phyloP scores from a whole-genome alignment of 2,797 vertebrate species.

The Arnoldichthys spilopterus region DNA sequence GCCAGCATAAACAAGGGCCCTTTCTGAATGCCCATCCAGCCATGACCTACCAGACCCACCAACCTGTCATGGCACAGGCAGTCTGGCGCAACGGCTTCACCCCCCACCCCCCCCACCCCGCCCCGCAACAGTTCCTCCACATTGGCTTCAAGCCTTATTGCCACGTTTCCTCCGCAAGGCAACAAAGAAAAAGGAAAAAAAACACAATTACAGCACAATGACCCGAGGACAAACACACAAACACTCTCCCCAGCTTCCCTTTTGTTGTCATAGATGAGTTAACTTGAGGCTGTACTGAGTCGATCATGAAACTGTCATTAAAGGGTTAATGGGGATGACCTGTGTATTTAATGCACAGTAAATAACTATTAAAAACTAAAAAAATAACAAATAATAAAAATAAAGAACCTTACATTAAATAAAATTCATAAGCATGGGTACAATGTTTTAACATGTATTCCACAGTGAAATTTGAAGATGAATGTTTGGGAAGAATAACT shows the following conservation, averaged over 20 bases:
- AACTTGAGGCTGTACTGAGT: conserved; percentile 7
- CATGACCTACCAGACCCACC: conserved; percentile 74
- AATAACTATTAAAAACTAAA: neutral
- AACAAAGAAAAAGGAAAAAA: conserved; percentile 67
- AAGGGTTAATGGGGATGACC: conserved; percentile 45
- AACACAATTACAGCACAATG: conserved; percentile 71
- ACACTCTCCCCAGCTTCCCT: conserved; percentile 58
- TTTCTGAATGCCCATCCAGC: conserved; percentile 78
- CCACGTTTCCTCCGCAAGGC: conserved; percentile 70
- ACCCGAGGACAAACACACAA: conserved; percentile 72
- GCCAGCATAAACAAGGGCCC: conserved; percentile 76
- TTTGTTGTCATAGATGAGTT: conserved; percentile 33
- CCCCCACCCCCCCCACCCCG: conserved; percentile 44
- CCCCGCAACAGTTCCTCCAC: conserved; percentile 70
- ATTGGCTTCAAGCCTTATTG: conserved; percentile 71
- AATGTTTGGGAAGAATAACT: too few species aligned
- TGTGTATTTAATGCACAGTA: conserved; percentile 12
- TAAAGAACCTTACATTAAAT: neutral
- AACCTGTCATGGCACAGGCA: conserved; percentile 68
- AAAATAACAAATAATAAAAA: neutral
- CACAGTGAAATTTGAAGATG: too few species aligned
- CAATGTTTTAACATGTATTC: too few species aligned
- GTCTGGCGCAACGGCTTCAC: conserved; percentile 72
- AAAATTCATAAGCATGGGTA: too few species aligned
- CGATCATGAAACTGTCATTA: conserved; percentile 14